Evolutionary conservation across 2,888 invertebrate genomes (phyloP), one percentile per base, ranked within the genome.

Genomic region (Flexamia atlantica): DNA sequence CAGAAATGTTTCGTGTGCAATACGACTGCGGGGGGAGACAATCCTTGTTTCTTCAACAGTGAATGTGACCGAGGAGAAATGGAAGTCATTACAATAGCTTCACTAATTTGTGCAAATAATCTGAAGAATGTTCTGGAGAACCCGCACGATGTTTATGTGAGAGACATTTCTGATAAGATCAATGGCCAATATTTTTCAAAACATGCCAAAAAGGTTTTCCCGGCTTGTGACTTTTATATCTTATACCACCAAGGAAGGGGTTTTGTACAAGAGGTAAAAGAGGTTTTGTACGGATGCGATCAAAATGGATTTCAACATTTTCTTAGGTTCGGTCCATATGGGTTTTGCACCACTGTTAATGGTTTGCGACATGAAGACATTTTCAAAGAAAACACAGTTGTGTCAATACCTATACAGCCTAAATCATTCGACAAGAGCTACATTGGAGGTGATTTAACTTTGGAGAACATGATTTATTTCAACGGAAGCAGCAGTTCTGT

Each of bases 321-420:
- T 14, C 14, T 64, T 2, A 30, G 28, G 2, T 64, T 10, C 17
- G 64, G 64, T 64, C 28, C 64, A 28, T 64, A 28, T 28, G 28
- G 64, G 5, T 12, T 25, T 28, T 64, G 64, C 30, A 64, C 64
- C 12, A 64, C 64, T 64, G 28, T 64, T 14, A 64, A 64, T 14
- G 64, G 64, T 3, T 64, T 64, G 17, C 30, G 64, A 64, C 64
- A 64, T 14, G 12, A 64, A 64, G 64, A 64, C 28, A 64, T 64
- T 64, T 64, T 14, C 14, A 64, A 64, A 64, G 30, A 64, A 64
- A 64, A 30, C 17, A 20, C 17, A 14, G 64, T 64, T 28, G 17
- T 20, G 3, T 14, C 64, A 64, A 30, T 64, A 28, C 28, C 64
- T 1, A 28, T 28, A 28, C 64, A 28, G 28, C 64, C 64, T 0